Evolutionary conservation across 2,113 vertebrate species (phyloP), one percentile per base, ranked within the genome.

Genomic region (Rhinoderma darwinii): DNA sequence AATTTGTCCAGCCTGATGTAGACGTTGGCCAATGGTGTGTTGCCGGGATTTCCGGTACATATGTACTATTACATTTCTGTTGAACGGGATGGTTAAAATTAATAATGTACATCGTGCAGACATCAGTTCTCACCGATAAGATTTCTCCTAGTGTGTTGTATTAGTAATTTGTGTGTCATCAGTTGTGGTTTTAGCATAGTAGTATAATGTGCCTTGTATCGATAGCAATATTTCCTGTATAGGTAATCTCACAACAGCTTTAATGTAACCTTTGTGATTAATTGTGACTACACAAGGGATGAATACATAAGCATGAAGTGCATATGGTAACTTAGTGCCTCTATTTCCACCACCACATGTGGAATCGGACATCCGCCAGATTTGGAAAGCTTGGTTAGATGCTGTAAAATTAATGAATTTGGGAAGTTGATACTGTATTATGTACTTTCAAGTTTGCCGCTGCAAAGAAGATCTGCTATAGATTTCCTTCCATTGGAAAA

Each of bases 391-490:
- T 61, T 82, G 72, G 35, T 84, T 56, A 75, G 70, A 84, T 56
- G 39, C 66, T 75, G 22, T 83, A 78, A 76, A 84, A 88, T 32
- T 41, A 82, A 81, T 73, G 84, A 70, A 72, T 72, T 27, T 51
- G 56, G 85, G 77, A 86, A 86, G 85, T 56, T 43, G 47, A n/a
- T 59, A 41, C 54, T 72, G 37, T 87, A 74, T 87, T 37, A 39
- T 87, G 61, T 54, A 37, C 25, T 61, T 86, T 86, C n/a, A 86
- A 59, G 85, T 82, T 72, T 82, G n/a, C 66, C 59, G 63, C n/a
- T 73, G 50, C 37, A 61, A 51, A 35, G 39, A n/a, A 30, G 6
- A 54, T 43, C 85, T 73, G 77, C 15, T 66, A 4, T 59, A 63
- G 22, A 87, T 82, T 50, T 73, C 37, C 66, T 43, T 54, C 81